Evolutionary conservation across 2,113 vertebrate species (phyloP).

Genomic region (Rhipidura dahli): DNA sequence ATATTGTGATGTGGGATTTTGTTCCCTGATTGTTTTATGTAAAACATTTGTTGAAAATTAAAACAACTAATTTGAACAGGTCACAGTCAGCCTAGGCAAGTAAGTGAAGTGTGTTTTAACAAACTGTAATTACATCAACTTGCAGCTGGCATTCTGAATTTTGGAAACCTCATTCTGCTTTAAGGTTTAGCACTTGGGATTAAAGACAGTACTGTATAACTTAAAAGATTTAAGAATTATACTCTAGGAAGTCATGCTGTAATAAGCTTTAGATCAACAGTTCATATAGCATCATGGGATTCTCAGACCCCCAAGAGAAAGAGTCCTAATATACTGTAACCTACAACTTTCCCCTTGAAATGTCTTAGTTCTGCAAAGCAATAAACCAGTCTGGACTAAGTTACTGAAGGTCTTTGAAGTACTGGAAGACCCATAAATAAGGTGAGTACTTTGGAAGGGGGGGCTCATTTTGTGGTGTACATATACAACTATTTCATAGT

Average conservation of each 20-base stretch:
- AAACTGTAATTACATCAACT: not conserved
- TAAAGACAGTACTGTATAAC: slow-evolving; percentile 36
- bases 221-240: slow-evolving; percentile 71
- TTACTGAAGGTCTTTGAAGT: slow-evolving; percentile 94
- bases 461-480: slow-evolving; percentile 77
- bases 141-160: not conserved
- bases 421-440: slow-evolving; percentile 92
- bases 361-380: slow-evolving; percentile 82
- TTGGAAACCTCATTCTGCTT: not conserved
- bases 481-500: slow-evolving; percentile 83
- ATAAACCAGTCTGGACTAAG: slow-evolving; percentile 91
- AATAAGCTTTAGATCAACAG: slow-evolving; percentile 70
- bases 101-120: not conserved
- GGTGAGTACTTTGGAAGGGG: slow-evolving; percentile 87
- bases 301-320: slow-evolving; percentile 54
- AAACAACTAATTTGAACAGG: not conserved
- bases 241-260: slow-evolving; percentile 54
- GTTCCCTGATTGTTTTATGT: not conserved
- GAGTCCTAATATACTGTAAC: slow-evolving; percentile 51
- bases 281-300: slow-evolving; percentile 59
- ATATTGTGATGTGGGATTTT: not conserved
- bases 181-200: slow-evolving; percentile 29
- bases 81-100: not conserved
- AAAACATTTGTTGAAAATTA: not conserved
- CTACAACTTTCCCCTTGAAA: slow-evolving; percentile 79